Evolutionary conservation across 2,888 invertebrate species (phyloP).

Genomic region (Athripsodes cinereus): DNA sequence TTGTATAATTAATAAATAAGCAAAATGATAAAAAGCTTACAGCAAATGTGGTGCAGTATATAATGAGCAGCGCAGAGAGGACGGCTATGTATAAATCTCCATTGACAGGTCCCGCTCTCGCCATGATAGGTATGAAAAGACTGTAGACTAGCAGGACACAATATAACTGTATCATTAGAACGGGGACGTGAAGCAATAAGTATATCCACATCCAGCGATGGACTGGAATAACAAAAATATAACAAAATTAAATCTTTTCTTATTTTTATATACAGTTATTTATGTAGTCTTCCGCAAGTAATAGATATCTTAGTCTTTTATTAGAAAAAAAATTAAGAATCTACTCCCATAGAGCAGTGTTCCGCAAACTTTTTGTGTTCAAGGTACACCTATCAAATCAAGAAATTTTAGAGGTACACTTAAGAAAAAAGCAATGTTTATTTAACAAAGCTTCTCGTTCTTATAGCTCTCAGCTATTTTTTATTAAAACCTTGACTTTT

Average conservation of each 20-base stretch:
- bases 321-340: too few relatives aligned
- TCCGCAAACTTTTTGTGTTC: too few relatives aligned
- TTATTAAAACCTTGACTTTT: too few relatives aligned
- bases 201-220: constrained; percentile 34
- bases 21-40: constrained; percentile 7
- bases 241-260: background rate
- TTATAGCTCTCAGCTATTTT: too few relatives aligned
- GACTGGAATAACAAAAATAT: constrained; percentile 11
- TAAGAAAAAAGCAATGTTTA: too few relatives aligned
- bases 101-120: constrained; percentile 40
- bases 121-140: constrained; percentile 40
- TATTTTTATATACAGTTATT: background rate
- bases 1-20: too few relatives aligned
- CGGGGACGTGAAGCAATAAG: constrained; percentile 30
- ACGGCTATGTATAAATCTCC: constrained; percentile 42
- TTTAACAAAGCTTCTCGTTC: too few relatives aligned
- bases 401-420: too few relatives aligned
- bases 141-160: constrained; percentile 28
- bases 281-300: too few relatives aligned
- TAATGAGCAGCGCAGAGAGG: constrained; percentile 35
- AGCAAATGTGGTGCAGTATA: constrained; percentile 32
- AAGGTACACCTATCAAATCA: too few relatives aligned
- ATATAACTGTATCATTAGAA: constrained; percentile 32
- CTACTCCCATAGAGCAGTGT: too few relatives aligned
- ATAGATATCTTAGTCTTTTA: background rate